A percentile compares a stretch with the other conserved stretches of the same genome.
Conservation (phyloP, 2,113 vertebrate genomes). For the Limanda limanda region DNA sequence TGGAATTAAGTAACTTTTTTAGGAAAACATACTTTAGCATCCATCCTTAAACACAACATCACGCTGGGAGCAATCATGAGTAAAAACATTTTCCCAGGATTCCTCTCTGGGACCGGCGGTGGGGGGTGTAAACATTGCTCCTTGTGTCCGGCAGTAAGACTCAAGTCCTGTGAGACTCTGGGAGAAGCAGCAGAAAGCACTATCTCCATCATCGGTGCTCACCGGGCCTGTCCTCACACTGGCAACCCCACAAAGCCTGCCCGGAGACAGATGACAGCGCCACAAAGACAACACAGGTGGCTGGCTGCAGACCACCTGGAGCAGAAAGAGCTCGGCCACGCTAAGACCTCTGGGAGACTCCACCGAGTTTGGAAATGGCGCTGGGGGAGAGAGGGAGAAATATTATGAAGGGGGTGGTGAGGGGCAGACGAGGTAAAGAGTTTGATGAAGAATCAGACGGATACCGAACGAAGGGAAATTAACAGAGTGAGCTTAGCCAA, state of each 20-base stretch:
- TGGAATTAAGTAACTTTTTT: too few species aligned
- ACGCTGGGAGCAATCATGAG: neutral
- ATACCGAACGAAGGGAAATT: neutral
- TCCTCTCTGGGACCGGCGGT: conserved; percentile 7
- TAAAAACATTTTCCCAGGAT: conserved; percentile 42
- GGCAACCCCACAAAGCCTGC: conserved; percentile 77
- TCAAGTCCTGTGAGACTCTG: conserved; percentile 65
- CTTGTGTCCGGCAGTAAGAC: conserved; percentile 54
- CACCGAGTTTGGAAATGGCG: conserved; percentile 21
- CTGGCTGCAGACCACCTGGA: conserved; percentile 79
- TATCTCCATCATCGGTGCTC: conserved; percentile 77
- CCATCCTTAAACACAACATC: too few species aligned
- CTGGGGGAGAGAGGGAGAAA: neutral
- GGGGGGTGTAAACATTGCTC: conserved; percentile 45
- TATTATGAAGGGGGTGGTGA: neutral
- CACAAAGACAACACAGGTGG: conserved; percentile 83
- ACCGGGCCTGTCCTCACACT: conserved; percentile 74
- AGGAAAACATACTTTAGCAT: too few species aligned
- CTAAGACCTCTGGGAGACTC: conserved; percentile 56
- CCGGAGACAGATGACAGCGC: conserved; percentile 80
- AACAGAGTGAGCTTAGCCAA: neutral
- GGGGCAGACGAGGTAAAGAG: conserved; percentile 11
- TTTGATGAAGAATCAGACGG: conserved; percentile 26
- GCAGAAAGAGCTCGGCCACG: conserved; percentile 53
- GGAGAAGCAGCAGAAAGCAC: conserved; percentile 65